Conservation (phyloP, 1,140 invertebrate genomes). For the Brachionus sp. region DNA sequence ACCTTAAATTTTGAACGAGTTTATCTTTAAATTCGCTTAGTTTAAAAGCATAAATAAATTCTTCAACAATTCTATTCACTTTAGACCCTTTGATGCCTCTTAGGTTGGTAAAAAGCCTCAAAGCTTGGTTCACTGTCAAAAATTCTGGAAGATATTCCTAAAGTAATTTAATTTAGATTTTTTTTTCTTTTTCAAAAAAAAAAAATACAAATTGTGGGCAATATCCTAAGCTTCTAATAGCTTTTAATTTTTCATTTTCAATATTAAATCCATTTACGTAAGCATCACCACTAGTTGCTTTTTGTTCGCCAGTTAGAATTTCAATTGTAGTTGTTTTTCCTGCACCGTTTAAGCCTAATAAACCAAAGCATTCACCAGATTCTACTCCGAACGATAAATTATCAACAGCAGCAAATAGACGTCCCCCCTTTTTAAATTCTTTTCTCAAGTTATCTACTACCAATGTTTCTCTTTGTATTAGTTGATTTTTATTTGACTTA, state of each 20-base stretch:
- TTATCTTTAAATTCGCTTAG: slow-evolving; percentile 16
- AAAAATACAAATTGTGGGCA: slow-evolving; percentile 59
- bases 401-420: slow-evolving; percentile 51
- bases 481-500: background rate
- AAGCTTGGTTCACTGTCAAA: slow-evolving; percentile 52
- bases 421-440: slow-evolving; percentile 3
- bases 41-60: slow-evolving; percentile 20
- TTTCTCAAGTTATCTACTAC: slow-evolving; percentile 9
- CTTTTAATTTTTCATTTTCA: slow-evolving; percentile 47
- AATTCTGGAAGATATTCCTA: slow-evolving; percentile 56
- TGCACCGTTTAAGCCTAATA: slow-evolving; percentile 77
- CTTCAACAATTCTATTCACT: background rate
- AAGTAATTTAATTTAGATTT: slow-evolving; percentile 60
- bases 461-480: background rate
- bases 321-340: slow-evolving; percentile 86
- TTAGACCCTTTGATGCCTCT: slow-evolving; percentile 19
- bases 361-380: slow-evolving; percentile 47
- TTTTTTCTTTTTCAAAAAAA: slow-evolving; percentile 59
- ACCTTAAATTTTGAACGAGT: slow-evolving; percentile 42
- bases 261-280: slow-evolving; percentile 52
- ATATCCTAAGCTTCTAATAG: slow-evolving; percentile 52
- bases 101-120: slow-evolving; percentile 38
- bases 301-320: slow-evolving; percentile 68
- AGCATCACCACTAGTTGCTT: slow-evolving; percentile 65
- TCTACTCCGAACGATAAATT: background rate